These are phyloP conservation scores for Pachyrhynchus sulphureomaculatus DNA, from an alignment of 1,140 invertebrate species.

Conservation along the genomic window DNA sequence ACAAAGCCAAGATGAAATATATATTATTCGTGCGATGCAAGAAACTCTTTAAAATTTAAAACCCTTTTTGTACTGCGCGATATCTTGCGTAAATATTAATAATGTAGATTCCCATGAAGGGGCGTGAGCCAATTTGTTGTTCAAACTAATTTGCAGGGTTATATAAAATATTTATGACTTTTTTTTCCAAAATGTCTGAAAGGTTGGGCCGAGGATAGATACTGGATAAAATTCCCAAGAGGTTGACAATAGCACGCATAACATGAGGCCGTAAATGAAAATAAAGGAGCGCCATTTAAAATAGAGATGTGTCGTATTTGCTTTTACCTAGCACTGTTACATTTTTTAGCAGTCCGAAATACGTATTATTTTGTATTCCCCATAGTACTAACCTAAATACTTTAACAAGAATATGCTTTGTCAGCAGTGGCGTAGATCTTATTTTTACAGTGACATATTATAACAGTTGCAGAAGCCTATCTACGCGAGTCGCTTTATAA, in stretches of 20 bases:
- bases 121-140: slow-evolving; percentile 32
- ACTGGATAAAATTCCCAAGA: slow-evolving; percentile 22
- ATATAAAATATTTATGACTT: slow-evolving; percentile 27
- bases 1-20: too few relatives aligned
- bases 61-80: slow-evolving; percentile 9
- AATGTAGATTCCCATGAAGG: slow-evolving; percentile 22
- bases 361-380: too few relatives aligned
- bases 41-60: slow-evolving; percentile 25
- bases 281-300: too few relatives aligned
- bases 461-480: too few relatives aligned
- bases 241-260: slow-evolving; percentile 20
- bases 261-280: too few relatives aligned
- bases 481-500: too few relatives aligned
- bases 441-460: too few relatives aligned
- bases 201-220: slow-evolving; percentile 7
- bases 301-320: neutral
- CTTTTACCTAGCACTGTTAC: too few relatives aligned
- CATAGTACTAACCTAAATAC: too few relatives aligned
- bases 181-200: slow-evolving; percentile 6
- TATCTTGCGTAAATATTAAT: slow-evolving; percentile 28
- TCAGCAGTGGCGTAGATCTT: too few relatives aligned
- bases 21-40: slow-evolving; percentile 18
- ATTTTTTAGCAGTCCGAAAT: too few relatives aligned
- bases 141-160: slow-evolving; percentile 30
- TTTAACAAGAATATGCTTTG: too few relatives aligned